Base-by-base conservation (phyloP, 2,113 vertebrate species). In the Elephas maximus region DNA sequence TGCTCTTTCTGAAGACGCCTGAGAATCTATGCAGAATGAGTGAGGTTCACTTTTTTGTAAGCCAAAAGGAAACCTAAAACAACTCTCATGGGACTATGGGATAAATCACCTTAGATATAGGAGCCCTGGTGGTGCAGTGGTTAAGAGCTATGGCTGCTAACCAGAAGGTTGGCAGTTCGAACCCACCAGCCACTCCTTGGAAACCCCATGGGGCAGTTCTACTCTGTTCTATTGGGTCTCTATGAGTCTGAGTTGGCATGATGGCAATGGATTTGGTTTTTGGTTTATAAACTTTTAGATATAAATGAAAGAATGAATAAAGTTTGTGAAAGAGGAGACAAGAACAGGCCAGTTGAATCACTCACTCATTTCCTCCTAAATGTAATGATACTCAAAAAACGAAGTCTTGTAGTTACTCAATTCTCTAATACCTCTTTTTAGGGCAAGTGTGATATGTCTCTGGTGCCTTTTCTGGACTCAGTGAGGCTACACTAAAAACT, bases 11-110 rank as follows among this genome's bases (percentile, higher is more conserved):
- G 51, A 97, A 91, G 33, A 88, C 28, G 71, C 8, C 17, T 28
- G 17, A 15, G 41, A 87, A 24, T 84, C 44, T 88, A 78, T 84
- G n/a, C 23, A 94, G 71, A 94, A 94, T 80, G 41, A 24, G 76
- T 41, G 26, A 65, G 17, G 79, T 78, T 94, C 44, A n/a, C 41
- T 93, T 60, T 33, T 87, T 82, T 94, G 21, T 74, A 91, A 97
- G 62, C 20, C 51, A 84, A 65, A 86, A 76, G 23, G 76, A 96
- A 94, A 73, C 7, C 67, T 82, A 76, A 78, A 83, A 79, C 12
- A 71, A 85, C 74, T 95, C 14, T 79, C 44, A 60, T 1, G 4
- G 20, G 67, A 71, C 6, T 24, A 26, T 82, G 53, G 91, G 87
- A 74, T 81, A 63, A 95, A 67, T 80, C 79, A 90, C 90, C 86